Conservation (phyloP, 2,888 invertebrate species). For the Bimastos eiseni region DNA sequence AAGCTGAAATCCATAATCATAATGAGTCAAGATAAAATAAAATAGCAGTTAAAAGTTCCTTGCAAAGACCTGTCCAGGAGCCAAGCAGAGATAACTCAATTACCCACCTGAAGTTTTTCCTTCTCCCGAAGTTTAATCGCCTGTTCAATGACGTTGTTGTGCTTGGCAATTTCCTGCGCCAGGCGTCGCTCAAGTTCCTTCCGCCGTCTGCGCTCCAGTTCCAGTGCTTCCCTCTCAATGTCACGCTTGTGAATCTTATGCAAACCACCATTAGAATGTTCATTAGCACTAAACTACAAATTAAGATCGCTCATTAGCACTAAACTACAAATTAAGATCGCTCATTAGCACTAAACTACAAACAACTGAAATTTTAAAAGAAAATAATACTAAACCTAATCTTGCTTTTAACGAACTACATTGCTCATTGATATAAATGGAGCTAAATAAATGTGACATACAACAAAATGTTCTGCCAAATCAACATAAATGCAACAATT, state of each 20-base stretch:
- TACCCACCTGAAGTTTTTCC: conserved; percentile 20
- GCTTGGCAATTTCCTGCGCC: conserved; percentile 22
- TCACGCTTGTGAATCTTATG: conserved; percentile 19
- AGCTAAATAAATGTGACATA: neutral
- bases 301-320: neutral
- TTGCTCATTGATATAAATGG: neutral
- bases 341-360: neutral
- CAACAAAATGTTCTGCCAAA: neutral
- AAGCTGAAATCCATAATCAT: no score
- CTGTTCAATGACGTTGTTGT: neutral
- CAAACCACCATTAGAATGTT: neutral
- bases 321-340: neutral
- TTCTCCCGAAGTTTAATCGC: conserved; percentile 20
- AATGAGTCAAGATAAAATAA: no score
- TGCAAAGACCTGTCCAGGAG: neutral
- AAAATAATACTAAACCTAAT: neutral
- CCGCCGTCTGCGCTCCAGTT: conserved; percentile 2
- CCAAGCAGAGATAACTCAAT: neutral
- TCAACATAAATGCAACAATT: neutral
- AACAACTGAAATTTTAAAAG: neutral
- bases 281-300: neutral
- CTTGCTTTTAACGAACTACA: neutral
- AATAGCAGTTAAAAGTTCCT: no score
- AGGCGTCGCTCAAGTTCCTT: conserved; percentile 19
- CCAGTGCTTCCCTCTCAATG: conserved; percentile 22